Conservation (phyloP, 2,888 invertebrate genomes). For the Amphipoea oculea region DNA sequence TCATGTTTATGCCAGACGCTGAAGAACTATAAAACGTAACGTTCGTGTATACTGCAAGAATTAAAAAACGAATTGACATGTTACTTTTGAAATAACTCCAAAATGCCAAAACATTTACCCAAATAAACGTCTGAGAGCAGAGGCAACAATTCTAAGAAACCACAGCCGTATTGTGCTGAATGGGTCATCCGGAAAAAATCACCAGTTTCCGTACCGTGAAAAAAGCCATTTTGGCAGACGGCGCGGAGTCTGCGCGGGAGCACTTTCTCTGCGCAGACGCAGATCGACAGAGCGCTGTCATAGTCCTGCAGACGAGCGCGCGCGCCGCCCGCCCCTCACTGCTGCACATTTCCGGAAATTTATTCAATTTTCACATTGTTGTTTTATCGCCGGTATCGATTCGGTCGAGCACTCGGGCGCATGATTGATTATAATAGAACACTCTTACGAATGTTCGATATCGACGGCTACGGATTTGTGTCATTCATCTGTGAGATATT, state of each 20-base stretch:
- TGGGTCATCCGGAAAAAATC: constrained; percentile 85
- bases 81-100: constrained; percentile 31
- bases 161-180: constrained; percentile 59
- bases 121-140: constrained; percentile 37
- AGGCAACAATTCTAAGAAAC: constrained; percentile 59
- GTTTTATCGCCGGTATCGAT: constrained; percentile 68
- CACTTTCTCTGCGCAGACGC: constrained; percentile 88
- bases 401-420: constrained; percentile 58
- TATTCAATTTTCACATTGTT: constrained; percentile 66
- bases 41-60: not conserved
- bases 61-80: not conserved
- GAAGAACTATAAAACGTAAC: not conserved
- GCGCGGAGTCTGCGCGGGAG: constrained; percentile 88
- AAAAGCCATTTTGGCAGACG: constrained; percentile 88
- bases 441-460: constrained; percentile 58
- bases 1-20: not conserved
- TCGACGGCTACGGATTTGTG: constrained; percentile 63
- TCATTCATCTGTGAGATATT: constrained; percentile 72
- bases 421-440: constrained; percentile 72
- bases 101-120: constrained; percentile 48
- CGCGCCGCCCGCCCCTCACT: constrained; percentile 79
- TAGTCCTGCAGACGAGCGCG: constrained; percentile 81
- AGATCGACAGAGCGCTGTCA: constrained; percentile 78
- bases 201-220: constrained; percentile 86
- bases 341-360: constrained; percentile 72